Conservation (phyloP, 2,113 vertebrate species). For the Atrichornis clamosus region DNA sequence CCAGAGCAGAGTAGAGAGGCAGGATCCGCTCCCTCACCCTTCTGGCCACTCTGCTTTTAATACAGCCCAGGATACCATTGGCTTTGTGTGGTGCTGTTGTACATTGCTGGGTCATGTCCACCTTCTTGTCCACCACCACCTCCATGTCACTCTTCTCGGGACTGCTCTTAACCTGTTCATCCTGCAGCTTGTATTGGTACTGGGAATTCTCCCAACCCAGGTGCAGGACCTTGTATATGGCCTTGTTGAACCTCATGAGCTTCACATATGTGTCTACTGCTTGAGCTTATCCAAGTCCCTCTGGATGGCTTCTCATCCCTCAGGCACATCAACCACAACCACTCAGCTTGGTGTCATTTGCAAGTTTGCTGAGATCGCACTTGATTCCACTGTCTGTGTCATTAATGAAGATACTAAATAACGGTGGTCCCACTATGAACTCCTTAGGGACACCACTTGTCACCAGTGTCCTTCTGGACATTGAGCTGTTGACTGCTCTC, state of each 20-base stretch:
- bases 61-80: neutral
- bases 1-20: neutral
- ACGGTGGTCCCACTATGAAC: neutral
- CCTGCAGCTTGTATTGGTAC: neutral
- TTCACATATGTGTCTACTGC: neutral
- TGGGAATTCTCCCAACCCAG: neutral
- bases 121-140: neutral
- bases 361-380: neutral
- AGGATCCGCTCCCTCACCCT: neutral
- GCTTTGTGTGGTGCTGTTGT: rapidly evolving
- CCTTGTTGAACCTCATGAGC: neutral
- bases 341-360: neutral
- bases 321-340: rapidly evolving
- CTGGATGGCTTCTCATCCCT: neutral
- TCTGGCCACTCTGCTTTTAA: neutral
- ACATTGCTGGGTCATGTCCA: neutral
- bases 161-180: neutral
- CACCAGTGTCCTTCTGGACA: neutral
- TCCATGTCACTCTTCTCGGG: neutral
- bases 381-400: neutral
- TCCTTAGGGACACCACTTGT: neutral
- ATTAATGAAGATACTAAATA: neutral
- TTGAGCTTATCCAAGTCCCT: neutral
- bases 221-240: neutral
- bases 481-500: neutral